Evolutionary conservation across 2,113 vertebrate genomes (phyloP).

Genomic region (Myanophis thanlyinensis): DNA sequence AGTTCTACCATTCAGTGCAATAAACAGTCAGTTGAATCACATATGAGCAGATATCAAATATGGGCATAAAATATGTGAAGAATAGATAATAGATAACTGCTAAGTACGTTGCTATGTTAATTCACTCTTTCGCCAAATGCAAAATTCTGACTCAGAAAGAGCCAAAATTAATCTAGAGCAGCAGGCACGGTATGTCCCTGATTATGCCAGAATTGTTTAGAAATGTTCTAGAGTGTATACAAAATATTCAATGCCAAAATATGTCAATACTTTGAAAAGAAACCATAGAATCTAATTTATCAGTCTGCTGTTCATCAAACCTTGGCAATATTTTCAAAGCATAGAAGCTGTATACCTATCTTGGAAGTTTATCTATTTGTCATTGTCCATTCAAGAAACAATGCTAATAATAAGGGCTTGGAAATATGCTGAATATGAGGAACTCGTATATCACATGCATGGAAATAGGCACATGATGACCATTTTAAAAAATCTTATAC

Average conservation of each 20-base stretch:
- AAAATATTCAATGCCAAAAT: neutral
- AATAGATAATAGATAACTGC: neutral
- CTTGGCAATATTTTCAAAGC: neutral
- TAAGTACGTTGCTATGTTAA: neutral
- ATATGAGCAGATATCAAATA: neutral
- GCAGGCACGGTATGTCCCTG: neutral
- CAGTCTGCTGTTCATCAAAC: neutral
- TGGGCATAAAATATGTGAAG: neutral
- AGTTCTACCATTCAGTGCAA: neutral
- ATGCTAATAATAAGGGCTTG: neutral
- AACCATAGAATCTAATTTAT: neutral
- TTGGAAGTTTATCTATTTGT: neutral
- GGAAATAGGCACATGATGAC: neutral
- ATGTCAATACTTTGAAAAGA: neutral
- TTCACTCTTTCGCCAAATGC: neutral
- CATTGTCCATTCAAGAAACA: neutral
- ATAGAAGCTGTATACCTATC: neutral
- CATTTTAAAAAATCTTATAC: neutral
- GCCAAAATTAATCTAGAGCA: neutral
- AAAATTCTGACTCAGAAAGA: neutral
- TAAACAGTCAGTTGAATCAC: neutral
- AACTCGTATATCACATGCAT: neutral
- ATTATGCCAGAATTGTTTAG: neutral
- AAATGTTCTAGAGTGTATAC: neutral
- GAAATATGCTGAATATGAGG: neutral